phyloP scores from a whole-genome alignment of 1,140 invertebrate species.

The Musca domestica region DNA sequence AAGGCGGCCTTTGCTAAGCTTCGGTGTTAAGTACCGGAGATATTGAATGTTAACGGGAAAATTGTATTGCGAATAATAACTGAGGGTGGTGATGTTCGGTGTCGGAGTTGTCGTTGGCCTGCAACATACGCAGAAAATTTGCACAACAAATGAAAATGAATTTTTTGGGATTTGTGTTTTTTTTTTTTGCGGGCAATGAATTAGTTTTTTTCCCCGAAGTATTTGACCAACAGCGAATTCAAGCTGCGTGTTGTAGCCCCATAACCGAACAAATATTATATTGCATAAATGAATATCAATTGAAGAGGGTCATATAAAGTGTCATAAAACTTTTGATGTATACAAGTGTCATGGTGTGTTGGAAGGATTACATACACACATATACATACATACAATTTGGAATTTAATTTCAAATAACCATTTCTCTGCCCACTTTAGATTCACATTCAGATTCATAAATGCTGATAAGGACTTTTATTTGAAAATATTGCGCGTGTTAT shows the following conservation, averaged over 20 bases:
- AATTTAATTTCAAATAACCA: too few species aligned
- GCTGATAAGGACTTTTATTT: too few species aligned
- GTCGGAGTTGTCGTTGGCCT: too few species aligned
- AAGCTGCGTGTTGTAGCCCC: neutral
- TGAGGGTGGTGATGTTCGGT: neutral
- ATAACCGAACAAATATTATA: neutral
- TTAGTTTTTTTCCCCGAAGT: neutral
- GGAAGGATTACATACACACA: too few species aligned
- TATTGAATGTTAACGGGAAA: neutral
- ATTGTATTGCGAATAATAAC: neutral
- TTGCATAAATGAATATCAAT: conserved; percentile 4
- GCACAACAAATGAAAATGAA: conserved; percentile 17
- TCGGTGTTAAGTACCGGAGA: neutral
- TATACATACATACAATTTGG: too few species aligned
- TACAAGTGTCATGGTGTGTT: too few species aligned
- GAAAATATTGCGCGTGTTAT: too few species aligned
- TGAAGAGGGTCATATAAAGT: neutral
- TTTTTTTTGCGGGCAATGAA: neutral
- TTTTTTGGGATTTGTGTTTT: neutral
- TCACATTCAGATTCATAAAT: too few species aligned
- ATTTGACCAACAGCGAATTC: neutral
- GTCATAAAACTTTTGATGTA: too few species aligned
- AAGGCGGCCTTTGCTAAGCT: neutral
- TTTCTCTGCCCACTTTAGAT: too few species aligned
- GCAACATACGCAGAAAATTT: conserved; percentile 3